A percentile compares a stretch with the other conserved stretches of the same genome.
Evolutionary conservation across 2,113 vertebrate genomes (phyloP).

Genomic region (Lampris megalopsis): DNA sequence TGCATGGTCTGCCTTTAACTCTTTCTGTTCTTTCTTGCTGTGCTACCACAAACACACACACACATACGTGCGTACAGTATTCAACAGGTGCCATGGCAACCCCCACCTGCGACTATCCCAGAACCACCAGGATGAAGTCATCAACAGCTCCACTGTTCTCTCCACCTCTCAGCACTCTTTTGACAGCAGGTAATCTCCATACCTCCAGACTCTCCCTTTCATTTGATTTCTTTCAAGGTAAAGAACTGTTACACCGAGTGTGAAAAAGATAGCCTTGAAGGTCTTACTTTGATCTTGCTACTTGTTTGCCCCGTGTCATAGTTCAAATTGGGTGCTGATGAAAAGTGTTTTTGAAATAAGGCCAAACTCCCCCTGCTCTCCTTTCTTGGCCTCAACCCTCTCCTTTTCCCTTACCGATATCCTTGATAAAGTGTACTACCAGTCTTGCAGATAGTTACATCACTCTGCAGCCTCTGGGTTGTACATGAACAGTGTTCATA

Average conservation of each 20-base stretch:
- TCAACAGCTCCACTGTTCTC: conserved; percentile 75
- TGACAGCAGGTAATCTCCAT: conserved; percentile 72
- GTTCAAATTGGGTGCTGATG: neutral
- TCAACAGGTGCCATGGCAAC: conserved; percentile 77
- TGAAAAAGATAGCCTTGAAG: neutral
- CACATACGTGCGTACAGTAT: conserved; percentile 50
- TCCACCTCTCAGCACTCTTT: conserved; percentile 65
- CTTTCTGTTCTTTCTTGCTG: neutral
- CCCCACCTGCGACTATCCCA: conserved; percentile 75
- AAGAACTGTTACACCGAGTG: conserved; percentile 4
- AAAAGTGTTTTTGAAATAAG: conserved; percentile 18
- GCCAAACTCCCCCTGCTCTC: neutral
- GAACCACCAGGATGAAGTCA: conserved; percentile 81
- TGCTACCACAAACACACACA: neutral
- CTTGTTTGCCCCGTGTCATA: neutral
- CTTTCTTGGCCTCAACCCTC: neutral
- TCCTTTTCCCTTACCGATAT: conserved; percentile 16
- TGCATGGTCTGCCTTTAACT: neutral
- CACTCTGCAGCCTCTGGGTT: conserved; percentile 41
- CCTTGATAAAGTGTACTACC: neutral
- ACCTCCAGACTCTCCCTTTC: neutral
- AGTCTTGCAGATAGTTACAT: conserved; percentile 64
- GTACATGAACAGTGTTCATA: neutral
- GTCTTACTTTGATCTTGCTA: conserved; percentile 25
- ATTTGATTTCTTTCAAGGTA: neutral